Evolutionary conservation across 2,888 invertebrate species (phyloP).

Genomic region (Rhamphomyia laevipes): DNA sequence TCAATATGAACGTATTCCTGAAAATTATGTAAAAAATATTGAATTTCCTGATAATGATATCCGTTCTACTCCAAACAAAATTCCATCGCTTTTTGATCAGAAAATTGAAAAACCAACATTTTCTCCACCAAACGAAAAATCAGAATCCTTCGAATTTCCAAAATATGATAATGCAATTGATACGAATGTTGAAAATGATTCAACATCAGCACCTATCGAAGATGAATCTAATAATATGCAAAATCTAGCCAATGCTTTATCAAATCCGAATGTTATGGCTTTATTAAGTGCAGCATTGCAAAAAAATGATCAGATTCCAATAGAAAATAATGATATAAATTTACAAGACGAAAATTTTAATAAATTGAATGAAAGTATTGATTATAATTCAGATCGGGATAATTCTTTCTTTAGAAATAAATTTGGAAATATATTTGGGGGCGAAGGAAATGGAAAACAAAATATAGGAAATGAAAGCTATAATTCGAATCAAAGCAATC

Average conservation of each 20-base stretch:
- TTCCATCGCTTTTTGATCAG: constrained; percentile 29
- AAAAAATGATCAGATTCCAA: constrained; percentile 17
- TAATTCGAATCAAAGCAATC: too few relatives aligned
- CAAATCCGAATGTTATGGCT: constrained; percentile 31
- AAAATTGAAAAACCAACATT: constrained; percentile 22
- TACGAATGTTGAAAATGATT: not conserved
- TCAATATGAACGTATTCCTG: not conserved
- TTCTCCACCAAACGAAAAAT: constrained; percentile 4
- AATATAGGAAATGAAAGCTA: too few relatives aligned
- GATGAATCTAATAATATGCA: constrained; percentile 1
- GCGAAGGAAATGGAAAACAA: too few relatives aligned
- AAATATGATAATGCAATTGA: constrained; percentile 1
- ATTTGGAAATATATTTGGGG: too few relatives aligned
- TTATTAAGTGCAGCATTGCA: constrained; percentile 28
- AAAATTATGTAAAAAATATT: not conserved
- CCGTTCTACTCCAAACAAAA: constrained; percentile 13
- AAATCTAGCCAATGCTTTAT: constrained; percentile 24
- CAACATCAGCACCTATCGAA: not conserved
- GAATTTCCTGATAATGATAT: not conserved
- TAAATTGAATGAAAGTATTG: too few relatives aligned
- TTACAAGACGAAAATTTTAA: too few relatives aligned
- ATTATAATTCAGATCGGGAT: too few relatives aligned
- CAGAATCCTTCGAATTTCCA: constrained; percentile 3
- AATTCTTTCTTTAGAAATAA: too few relatives aligned
- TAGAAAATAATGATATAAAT: too few relatives aligned